Evolutionary conservation across 2,797 vertebrate genomes (phyloP).

Genomic region (Karalla daura): DNA sequence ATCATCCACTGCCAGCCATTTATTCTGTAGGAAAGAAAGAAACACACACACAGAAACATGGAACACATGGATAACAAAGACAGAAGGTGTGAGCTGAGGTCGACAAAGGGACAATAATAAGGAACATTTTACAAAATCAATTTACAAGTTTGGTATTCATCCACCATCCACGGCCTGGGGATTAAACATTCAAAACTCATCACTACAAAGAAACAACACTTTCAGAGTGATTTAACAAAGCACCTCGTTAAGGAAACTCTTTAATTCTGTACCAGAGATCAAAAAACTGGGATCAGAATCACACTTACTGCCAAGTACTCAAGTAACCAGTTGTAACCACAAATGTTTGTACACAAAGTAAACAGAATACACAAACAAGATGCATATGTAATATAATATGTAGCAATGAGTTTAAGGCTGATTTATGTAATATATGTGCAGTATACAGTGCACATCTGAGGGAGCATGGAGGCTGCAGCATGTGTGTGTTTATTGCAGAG

Average conservation of each 20-base stretch:
- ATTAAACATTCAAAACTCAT: background rate
- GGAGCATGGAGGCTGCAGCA: constrained; percentile 28
- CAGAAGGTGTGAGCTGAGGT: background rate
- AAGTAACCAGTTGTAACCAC: too few relatives aligned
- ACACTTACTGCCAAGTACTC: too few relatives aligned
- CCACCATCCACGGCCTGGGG: too few relatives aligned
- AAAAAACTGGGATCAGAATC: too few relatives aligned
- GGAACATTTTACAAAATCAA: background rate
- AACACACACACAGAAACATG: background rate
- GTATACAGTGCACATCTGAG: constrained; percentile 18
- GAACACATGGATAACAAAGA: too few relatives aligned
- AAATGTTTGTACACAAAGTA: too few relatives aligned
- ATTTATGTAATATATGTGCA: constrained; percentile 33
- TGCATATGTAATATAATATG: too few relatives aligned
- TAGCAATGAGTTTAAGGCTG: constrained; percentile 10
- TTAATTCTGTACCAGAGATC: background rate
- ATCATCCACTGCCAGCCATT: background rate
- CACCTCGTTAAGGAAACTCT: accelerated
- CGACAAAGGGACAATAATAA: background rate
- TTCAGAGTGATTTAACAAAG: too few relatives aligned
- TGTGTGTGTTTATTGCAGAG: constrained; percentile 38
- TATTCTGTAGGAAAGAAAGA: background rate
- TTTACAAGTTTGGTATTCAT: background rate
- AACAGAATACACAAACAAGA: too few relatives aligned
- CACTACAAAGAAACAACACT: background rate